Evolutionary conservation across 2,113 vertebrate species (phyloP).

Genomic region (Rhegmatorhina hoffmannsi): DNA sequence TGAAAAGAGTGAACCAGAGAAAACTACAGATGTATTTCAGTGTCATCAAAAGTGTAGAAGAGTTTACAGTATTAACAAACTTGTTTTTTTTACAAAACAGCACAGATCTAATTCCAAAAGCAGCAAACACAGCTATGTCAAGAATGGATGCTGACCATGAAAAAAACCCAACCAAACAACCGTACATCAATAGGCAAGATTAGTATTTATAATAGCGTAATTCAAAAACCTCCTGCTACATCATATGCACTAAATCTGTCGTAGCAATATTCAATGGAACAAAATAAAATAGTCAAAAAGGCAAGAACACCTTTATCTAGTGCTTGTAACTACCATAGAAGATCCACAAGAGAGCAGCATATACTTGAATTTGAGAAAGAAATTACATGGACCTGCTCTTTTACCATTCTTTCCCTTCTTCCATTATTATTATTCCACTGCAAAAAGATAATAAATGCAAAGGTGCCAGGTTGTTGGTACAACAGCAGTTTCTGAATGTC

Average conservation of each 20-base stretch:
- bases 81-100: neutral
- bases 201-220: neutral
- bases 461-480: neutral
- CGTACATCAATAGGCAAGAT: neutral
- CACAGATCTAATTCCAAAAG: neutral
- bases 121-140: neutral
- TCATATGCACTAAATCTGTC: neutral
- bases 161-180: neutral
- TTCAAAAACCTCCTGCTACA: neutral
- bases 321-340: neutral
- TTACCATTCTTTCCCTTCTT: neutral
- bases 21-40: neutral
- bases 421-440: neutral
- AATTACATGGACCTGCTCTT: neutral
- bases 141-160: neutral
- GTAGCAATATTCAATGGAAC: neutral
- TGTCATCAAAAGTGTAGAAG: neutral
- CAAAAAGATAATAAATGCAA: conserved; percentile 24
- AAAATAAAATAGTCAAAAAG: neutral
- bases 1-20: neutral
- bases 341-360: conserved; percentile 73
- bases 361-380: conserved; percentile 36
- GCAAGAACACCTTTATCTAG: neutral
- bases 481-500: neutral
- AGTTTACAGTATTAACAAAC: neutral